Percentiles rank a stretch among this genome's conserved stretches.
Evolutionary conservation across 2,888 invertebrate species (phyloP).

Genomic region (Melanchra persicariae): DNA sequence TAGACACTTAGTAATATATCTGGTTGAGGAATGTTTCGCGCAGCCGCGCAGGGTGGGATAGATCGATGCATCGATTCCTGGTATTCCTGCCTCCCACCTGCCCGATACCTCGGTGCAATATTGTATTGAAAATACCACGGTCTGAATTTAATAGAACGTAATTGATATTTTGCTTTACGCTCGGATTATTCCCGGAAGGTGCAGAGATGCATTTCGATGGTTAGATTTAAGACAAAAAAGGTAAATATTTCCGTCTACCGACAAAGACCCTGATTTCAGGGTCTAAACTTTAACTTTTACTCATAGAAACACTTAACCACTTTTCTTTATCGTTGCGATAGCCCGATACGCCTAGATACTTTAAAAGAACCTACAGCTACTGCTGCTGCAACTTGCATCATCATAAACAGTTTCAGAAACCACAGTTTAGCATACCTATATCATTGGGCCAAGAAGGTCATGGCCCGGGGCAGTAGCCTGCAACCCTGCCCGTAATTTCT

Average conservation of each 20-base stretch:
- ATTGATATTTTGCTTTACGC: neutral
- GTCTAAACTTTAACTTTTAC: too few relatives aligned
- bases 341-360: too few relatives aligned
- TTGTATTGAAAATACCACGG: neutral
- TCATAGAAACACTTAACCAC: neutral
- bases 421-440: too few relatives aligned
- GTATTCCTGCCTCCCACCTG: neutral
- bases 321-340: too few relatives aligned
- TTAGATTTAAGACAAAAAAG: neutral
- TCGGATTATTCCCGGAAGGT: neutral
- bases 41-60: neutral
- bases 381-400: too few relatives aligned
- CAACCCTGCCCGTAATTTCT: too few relatives aligned
- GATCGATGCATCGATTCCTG: neutral
- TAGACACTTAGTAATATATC: neutral
- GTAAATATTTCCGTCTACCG: neutral
- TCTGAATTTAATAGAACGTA: neutral
- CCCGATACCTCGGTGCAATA: neutral
- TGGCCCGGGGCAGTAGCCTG: too few relatives aligned
- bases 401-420: too few relatives aligned
- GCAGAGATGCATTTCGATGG: neutral
- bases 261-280: neutral
- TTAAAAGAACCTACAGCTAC: too few relatives aligned
- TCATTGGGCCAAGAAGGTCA: too few relatives aligned
- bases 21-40: neutral